Percentiles rank a stretch among this genome's conserved stretches.
Conservation (phyloP, 1,140 invertebrate species). For the Orius insidiosus region DNA sequence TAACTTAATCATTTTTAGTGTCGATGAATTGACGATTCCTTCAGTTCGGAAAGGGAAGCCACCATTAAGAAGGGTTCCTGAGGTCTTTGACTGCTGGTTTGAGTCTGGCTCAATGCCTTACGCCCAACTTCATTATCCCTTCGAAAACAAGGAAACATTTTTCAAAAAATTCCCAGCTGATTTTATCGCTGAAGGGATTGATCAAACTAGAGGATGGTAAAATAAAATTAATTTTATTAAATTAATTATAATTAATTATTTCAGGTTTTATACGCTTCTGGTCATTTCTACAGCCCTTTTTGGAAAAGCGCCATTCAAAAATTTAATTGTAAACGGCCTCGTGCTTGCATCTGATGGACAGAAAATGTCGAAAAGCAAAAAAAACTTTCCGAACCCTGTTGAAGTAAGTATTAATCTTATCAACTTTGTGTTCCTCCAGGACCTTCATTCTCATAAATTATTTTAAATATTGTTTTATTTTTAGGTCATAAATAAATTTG, state of each 20-base stretch:
- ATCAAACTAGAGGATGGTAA: slow-evolving; percentile 84
- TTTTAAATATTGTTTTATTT: too few species aligned
- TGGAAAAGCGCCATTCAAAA: slow-evolving; percentile 92
- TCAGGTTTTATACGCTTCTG: slow-evolving; percentile 79
- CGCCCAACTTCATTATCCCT: slow-evolving; percentile 93
- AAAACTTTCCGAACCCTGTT: slow-evolving; percentile 96
- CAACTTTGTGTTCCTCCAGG: too few species aligned
- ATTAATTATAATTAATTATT: neutral
- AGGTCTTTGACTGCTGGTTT: slow-evolving; percentile 99
- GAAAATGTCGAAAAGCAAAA: slow-evolving; percentile 99
- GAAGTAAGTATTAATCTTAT: too few species aligned
- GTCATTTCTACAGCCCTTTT: slow-evolving; percentile 95
- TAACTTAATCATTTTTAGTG: slow-evolving; percentile 26
- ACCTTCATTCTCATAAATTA: too few species aligned
- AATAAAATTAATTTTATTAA: neutral
- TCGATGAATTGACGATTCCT: slow-evolving; percentile 89
- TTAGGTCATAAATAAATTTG: slow-evolving; percentile 73
- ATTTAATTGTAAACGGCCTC: slow-evolving; percentile 89
- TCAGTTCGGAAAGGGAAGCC: slow-evolving; percentile 67
- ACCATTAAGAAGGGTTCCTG: slow-evolving; percentile 64
- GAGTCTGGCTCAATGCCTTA: slow-evolving; percentile 99
- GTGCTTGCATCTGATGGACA: slow-evolving; percentile 91
- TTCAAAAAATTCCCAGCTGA: slow-evolving; percentile 94
- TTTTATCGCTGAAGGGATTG: slow-evolving; percentile 98
- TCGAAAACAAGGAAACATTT: slow-evolving; percentile 82